A percentile compares a stretch with the other conserved stretches of the same genome.
Evolutionary conservation across 2,113 vertebrate genomes (phyloP).

Genomic region (Irena cyanogastra): DNA sequence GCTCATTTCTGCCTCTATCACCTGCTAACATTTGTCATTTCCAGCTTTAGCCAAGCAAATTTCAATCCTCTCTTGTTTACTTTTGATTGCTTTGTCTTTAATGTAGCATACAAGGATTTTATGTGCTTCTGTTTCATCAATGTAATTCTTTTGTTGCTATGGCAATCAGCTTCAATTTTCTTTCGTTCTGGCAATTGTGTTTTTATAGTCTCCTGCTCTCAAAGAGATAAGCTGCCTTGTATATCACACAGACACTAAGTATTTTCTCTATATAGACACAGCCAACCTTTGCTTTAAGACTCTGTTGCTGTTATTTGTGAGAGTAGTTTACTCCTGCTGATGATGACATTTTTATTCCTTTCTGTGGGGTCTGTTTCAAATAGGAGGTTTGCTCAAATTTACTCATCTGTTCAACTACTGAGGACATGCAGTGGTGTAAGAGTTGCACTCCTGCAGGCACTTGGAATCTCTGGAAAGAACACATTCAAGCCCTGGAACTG

Average conservation of each 20-base stretch:
- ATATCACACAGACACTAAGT: conserved; percentile 67
- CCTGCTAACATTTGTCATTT: conserved; percentile 27
- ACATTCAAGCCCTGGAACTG: not conserved
- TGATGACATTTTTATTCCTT: conserved; percentile 67
- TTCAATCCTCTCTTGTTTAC: conserved; percentile 60
- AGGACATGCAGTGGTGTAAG: not conserved
- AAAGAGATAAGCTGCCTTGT: conserved; percentile 75
- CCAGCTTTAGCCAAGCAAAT: conserved; percentile 45
- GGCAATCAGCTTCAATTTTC: conserved; percentile 79
- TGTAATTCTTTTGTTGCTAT: conserved; percentile 81
- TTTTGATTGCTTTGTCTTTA: conserved; percentile 74
- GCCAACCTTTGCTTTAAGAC: conserved; percentile 64
- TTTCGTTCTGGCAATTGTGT: conserved; percentile 75
- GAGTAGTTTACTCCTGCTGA: conserved; percentile 50
- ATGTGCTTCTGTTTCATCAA: conserved; percentile 72
- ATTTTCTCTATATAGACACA: conserved; percentile 57
- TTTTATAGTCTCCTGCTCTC: conserved; percentile 79
- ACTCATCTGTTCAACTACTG: conserved; percentile 9
- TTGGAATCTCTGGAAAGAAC: not conserved
- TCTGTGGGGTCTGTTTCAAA: conserved; percentile 40
- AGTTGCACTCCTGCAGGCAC: not conserved
- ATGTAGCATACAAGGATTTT: conserved; percentile 71
- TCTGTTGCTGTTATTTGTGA: conserved; percentile 46
- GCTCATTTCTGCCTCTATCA: not conserved
- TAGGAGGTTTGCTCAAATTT: conserved; percentile 32